These are phyloP conservation scores for Podarcis muralis DNA, from an alignment of 2,113 vertebrate genomes.

Conservation along the genomic window DNA sequence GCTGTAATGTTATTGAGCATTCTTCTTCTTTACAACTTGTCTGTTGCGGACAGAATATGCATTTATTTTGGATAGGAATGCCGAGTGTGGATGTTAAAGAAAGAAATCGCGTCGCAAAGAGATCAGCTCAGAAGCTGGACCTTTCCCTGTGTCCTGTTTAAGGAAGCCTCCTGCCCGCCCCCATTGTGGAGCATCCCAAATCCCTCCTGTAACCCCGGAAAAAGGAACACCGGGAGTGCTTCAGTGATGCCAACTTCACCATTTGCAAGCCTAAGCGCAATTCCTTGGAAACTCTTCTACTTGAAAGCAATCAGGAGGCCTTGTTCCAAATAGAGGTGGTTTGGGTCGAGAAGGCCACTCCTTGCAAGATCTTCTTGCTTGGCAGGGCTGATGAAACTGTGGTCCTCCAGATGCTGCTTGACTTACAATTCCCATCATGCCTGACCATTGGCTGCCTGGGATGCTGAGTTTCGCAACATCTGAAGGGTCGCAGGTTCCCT, in stretches of 20 bases:
- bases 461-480: too few species aligned
- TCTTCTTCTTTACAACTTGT: too few species aligned
- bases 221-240: not conserved
- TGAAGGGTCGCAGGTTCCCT: not conserved
- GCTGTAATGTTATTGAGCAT: not conserved
- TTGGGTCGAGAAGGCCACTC: not conserved
- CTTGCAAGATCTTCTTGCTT: not conserved
- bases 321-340: not conserved
- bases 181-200: not conserved
- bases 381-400: too few species aligned
- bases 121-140: not conserved
- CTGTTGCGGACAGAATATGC: not conserved
- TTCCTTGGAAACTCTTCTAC: too few species aligned
- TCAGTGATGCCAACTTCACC: not conserved
- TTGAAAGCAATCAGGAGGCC: not conserved
- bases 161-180: not conserved
- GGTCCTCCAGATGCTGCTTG: too few species aligned
- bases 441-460: too few species aligned
- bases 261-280: too few species aligned
- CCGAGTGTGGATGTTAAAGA: not conserved
- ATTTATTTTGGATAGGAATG: not conserved
- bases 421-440: too few species aligned
- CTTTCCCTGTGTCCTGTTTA: not conserved
- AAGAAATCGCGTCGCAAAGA: not conserved
- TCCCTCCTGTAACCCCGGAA: too few species aligned